A percentile compares a stretch with the other conserved stretches of the same genome.
Conservation (phyloP, 30 jellyfish, hydroid and myxozoan species). For the Hydractinia symbiolongicarpus region DNA sequence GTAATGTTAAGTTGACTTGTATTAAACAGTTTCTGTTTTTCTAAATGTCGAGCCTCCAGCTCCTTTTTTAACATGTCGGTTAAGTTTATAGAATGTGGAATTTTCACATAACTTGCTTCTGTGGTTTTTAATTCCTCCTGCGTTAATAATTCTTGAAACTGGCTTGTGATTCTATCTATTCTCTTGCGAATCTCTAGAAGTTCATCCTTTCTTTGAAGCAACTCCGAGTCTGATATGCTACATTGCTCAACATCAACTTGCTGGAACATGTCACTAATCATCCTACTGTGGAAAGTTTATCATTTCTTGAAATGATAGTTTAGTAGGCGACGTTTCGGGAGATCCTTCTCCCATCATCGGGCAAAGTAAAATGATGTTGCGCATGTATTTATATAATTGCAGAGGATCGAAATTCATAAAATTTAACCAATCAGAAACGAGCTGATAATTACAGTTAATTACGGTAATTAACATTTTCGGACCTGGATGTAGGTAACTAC, state of each 20-base stretch:
- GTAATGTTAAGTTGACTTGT: neutral
- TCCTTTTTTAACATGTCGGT: conserved; percentile 5
- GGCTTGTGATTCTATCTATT: conserved; percentile 3
- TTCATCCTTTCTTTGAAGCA: neutral
- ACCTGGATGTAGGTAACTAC: too few species aligned
- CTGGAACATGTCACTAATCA: neutral
- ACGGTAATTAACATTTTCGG: too few species aligned
- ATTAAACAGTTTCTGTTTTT: neutral
- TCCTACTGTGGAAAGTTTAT: too few species aligned
- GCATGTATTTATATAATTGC: too few species aligned
- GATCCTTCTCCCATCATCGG: too few species aligned
- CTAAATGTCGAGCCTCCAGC: neutral
- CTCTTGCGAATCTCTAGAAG: neutral
- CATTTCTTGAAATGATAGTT: too few species aligned
- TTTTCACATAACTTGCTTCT: neutral
- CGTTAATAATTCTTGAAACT: neutral
- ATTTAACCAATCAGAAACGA: too few species aligned
- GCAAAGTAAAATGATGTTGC: too few species aligned
- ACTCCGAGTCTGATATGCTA: neutral
- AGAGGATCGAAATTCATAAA: too few species aligned
- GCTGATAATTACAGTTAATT: too few species aligned
- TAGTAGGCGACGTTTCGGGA: too few species aligned
- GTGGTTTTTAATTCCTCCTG: neutral
- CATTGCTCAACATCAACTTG: neutral
- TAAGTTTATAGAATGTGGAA: neutral